These are phyloP conservation scores for Mamestra configurata DNA, from an alignment of 1,140 invertebrate genomes.

Conservation along the genomic window DNA sequence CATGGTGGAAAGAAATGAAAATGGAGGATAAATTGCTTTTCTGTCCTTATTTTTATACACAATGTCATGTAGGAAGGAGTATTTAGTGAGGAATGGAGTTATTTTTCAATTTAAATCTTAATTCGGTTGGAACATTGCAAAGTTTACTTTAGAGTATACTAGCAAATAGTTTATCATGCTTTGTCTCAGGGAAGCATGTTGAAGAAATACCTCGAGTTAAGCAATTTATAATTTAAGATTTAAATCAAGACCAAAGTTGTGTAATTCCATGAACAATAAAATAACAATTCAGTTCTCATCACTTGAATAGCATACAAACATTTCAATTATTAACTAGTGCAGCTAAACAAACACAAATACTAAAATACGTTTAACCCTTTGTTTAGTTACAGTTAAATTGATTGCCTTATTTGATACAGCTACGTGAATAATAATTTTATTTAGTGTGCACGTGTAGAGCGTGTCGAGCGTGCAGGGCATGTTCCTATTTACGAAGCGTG, in stretches of 20 bases:
- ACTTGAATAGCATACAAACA: neutral
- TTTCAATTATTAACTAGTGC: neutral
- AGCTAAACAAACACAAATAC: neutral
- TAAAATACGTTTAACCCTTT: neutral
- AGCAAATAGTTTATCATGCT: no score
- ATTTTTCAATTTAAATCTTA: slow-evolving; percentile 9
- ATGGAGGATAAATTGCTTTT: slow-evolving; percentile 28
- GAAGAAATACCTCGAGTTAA: no score
- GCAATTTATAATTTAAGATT: no score
- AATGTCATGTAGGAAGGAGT: neutral
- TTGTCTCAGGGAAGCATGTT: no score
- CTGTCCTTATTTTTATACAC: neutral
- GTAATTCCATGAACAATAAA: neutral
- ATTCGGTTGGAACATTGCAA: neutral
- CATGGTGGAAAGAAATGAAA: slow-evolving; percentile 35
- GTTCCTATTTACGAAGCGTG: slow-evolving; percentile 54
- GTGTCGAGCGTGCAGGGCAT: slow-evolving; percentile 18
- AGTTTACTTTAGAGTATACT: no score
- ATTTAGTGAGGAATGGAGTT: neutral
- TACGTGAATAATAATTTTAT: slow-evolving; percentile 4
- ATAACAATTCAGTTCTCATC: neutral
- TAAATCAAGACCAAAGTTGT: no score
- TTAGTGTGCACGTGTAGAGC: no score
- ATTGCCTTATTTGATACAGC: slow-evolving; percentile 3
- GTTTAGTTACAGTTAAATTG: slow-evolving; percentile 21